Evolutionary conservation across 1,140 invertebrate species (phyloP).

Genomic region (Aphaenogaster ashmeadi): DNA sequence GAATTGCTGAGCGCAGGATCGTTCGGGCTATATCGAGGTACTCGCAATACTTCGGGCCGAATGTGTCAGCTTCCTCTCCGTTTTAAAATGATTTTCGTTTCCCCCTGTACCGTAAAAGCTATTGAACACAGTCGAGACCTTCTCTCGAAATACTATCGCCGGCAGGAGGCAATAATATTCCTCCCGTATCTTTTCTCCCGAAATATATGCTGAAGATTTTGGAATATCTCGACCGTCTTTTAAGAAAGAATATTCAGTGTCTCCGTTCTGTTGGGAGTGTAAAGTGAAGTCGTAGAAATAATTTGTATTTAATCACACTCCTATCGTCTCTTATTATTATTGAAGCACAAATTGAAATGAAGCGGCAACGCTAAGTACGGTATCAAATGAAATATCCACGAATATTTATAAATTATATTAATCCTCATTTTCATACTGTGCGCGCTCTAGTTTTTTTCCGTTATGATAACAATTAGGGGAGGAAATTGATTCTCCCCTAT

Average conservation of each 20-base stretch:
- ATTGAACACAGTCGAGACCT: constrained; percentile 23
- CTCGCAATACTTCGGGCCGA: constrained; percentile 22
- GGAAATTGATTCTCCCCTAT: constrained; percentile 32
- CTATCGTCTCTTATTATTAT: neutral
- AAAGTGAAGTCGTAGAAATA: neutral
- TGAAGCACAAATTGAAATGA: constrained; percentile 11
- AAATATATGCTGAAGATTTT: constrained; percentile 17
- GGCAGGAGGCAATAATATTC: neutral
- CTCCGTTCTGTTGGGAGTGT: neutral
- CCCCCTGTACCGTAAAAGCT: constrained; percentile 31
- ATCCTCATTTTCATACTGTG: neutral
- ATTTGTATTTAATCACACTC: neutral
- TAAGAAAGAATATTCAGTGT: constrained; percentile 22
- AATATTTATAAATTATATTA: neutral
- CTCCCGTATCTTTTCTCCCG: neutral
- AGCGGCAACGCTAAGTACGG: neutral
- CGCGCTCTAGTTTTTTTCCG: neutral
- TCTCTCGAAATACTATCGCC: constrained; percentile 34
- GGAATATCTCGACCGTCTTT: constrained; percentile 3
- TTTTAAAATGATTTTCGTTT: constrained; percentile 54
- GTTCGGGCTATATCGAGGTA: neutral
- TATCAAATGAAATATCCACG: neutral
- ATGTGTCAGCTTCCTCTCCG: constrained; percentile 37
- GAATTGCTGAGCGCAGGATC: constrained; percentile 18
- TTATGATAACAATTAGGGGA: constrained; percentile 4